Evolutionary conservation across 2,797 vertebrate species (phyloP), one percentile per base, ranked within the genome.

Genomic region (Enteromius trimaculatus): DNA sequence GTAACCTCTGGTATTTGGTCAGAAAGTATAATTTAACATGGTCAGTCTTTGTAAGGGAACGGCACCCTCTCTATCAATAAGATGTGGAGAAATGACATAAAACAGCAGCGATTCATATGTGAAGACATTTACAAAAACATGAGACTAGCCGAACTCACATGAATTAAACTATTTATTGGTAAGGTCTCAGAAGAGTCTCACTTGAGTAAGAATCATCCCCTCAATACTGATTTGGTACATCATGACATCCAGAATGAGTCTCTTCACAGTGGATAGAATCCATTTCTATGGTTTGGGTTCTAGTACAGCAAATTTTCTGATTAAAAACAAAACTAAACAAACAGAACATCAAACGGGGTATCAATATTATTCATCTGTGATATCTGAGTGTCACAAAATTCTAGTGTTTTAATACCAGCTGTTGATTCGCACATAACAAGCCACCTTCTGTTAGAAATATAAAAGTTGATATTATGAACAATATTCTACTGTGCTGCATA

Each of bases 401-500:
- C 94, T 95, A 95, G 92, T 94, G 92, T 93, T 94, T 87, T 94
- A 95, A 95, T 94, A 95, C 94, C 95, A 96, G 95, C 94, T 95
- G 95, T 94, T 95, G 93, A 93, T 95, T 94, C 93, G 93, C 95
- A 95, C 95, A 93, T 94, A 93, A 95, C 95, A 96, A 96, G 95
- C 95, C 95, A 96, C 95, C 94, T 95, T 94, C 92, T 95, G 91
- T 94, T 95, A 96, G 94, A 96, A 96, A 96, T 96, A 95, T 96
- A 96, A 96, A 95, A 95, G 93, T 93, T 92, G 94, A 95, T 96
- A 96, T 94, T 95, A 93, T 95, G 90, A 95, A 96, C 95, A 95
- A 95, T 94, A 94, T 94, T 96, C 95, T 96, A 96, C 95, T 95
- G 94, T 95, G 94, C 95, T 95, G 95, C 95, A 96, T 95, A 95